Percentiles rank a stretch among this genome's conserved stretches.
These are phyloP conservation scores for Drosophila aff. DNA, from an alignment of 1,140 invertebrate genomes.

Conservation along the genomic window DNA sequence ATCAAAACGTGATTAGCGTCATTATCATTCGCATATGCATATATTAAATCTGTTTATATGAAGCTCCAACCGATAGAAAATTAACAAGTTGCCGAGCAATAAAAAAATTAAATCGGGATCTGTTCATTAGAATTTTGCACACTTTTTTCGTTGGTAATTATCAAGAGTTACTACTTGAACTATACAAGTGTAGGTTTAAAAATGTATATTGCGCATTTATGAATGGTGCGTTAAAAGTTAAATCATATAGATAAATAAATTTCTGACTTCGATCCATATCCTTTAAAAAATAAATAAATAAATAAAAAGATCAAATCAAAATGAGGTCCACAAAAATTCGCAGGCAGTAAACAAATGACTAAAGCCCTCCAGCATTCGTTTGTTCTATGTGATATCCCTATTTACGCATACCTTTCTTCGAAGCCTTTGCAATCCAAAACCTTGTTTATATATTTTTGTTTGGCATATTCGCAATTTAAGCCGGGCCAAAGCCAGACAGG, in stretches of 20 bases:
- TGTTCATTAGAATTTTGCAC: constrained; percentile 20
- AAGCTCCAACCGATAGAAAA: constrained; percentile 11
- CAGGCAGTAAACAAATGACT: neutral
- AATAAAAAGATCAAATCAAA: neutral
- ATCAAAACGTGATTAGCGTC: constrained; percentile 43
- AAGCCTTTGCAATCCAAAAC: neutral
- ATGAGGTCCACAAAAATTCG: neutral
- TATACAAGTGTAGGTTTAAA: neutral
- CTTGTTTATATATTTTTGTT: neutral
- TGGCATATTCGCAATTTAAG: neutral
- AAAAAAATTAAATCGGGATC: constrained; percentile 19
- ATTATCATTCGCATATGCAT: constrained; percentile 15
- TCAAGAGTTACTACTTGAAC: neutral
- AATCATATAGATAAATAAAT: too few species aligned
- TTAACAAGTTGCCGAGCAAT: constrained; percentile 20
- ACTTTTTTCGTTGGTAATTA: constrained; percentile 8
- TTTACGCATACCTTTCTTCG: neutral
- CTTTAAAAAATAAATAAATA: neutral
- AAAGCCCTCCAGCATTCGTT: neutral
- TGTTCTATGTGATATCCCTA: neutral
- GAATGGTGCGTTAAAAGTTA: too few species aligned
- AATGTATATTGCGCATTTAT: neutral
- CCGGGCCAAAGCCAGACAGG: neutral
- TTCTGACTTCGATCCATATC: too few species aligned
- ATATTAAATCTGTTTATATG: constrained; percentile 5